Conservation (phyloP, 2,888 invertebrate genomes). For the Perithous albicinctus region DNA sequence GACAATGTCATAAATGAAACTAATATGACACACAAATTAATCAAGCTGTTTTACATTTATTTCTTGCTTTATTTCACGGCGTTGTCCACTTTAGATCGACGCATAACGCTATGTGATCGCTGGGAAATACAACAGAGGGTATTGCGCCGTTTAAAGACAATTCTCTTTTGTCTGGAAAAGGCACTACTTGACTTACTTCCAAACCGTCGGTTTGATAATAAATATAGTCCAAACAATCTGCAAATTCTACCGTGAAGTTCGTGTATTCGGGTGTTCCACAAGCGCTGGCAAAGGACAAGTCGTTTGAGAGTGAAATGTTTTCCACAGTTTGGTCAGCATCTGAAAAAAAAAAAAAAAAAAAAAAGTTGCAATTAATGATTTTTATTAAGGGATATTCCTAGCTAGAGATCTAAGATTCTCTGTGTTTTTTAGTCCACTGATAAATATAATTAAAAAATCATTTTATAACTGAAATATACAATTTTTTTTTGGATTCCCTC, state of each 20-base stretch:
- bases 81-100: slow-evolving; percentile 89
- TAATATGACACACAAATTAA: slow-evolving; percentile 49
- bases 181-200: slow-evolving; percentile 90
- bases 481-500: too few species aligned
- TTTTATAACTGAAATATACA: too few species aligned
- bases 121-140: slow-evolving; percentile 96
- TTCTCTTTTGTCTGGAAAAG: slow-evolving; percentile 92
- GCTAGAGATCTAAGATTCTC: too few species aligned
- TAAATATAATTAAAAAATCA: too few species aligned
- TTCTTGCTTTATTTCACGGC: slow-evolving; percentile 36
- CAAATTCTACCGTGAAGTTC: slow-evolving; percentile 93
- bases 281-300: slow-evolving; percentile 89
- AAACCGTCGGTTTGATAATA: slow-evolving; percentile 90
- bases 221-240: slow-evolving; percentile 96
- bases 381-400: too few species aligned
- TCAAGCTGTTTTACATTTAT: slow-evolving; percentile 58
- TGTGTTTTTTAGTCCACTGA: too few species aligned
- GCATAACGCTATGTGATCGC: slow-evolving; percentile 96
- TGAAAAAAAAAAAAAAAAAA: slow-evolving; percentile 81
- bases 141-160: slow-evolving; percentile 91
- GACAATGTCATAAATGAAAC: slow-evolving; percentile 63
- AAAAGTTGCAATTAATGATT: too few species aligned
- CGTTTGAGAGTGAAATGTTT: slow-evolving; percentile 88
- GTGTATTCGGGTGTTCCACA: slow-evolving; percentile 94
- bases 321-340: slow-evolving; percentile 89